These are phyloP conservation scores for Sarcophaga caerulescens DNA, from an alignment of 2,888 invertebrate genomes.

Conservation along the genomic window DNA sequence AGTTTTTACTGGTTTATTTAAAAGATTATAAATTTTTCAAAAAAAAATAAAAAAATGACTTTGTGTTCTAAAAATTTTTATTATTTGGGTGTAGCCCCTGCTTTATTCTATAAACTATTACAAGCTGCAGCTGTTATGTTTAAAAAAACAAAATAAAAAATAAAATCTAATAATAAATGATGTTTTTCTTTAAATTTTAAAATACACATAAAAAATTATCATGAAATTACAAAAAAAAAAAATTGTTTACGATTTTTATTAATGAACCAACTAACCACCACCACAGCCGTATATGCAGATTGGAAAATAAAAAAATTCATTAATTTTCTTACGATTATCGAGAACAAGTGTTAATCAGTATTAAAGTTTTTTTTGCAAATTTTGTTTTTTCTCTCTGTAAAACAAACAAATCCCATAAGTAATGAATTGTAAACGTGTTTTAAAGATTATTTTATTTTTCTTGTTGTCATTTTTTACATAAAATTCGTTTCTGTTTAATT, in stretches of 20 bases:
- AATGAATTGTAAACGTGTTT: slow-evolving; percentile 55
- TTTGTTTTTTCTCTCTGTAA: neutral
- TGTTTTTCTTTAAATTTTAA: neutral
- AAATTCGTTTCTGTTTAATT: neutral
- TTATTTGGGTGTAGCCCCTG: neutral
- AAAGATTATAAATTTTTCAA: neutral
- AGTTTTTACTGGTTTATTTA: neutral
- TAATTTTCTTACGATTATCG: slow-evolving; percentile 45
- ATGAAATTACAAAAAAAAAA: neutral
- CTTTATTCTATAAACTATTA: neutral
- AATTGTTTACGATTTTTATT: neutral
- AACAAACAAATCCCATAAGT: neutral
- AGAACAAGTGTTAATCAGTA: slow-evolving; percentile 41
- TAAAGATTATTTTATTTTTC: slow-evolving; percentile 52
- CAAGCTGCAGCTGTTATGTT: neutral
- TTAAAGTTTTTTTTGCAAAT: slow-evolving; percentile 12
- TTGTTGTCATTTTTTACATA: neutral
- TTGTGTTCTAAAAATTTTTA: neutral
- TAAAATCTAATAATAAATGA: neutral
- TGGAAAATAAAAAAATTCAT: slow-evolving; percentile 46
- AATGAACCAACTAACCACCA: neutral
- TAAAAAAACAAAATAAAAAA: neutral
- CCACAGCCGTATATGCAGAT: neutral
- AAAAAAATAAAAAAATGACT: neutral
- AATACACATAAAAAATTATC: neutral